Evolutionary conservation across 2,113 vertebrate genomes (phyloP), one percentile per base, ranked within the genome.

Genomic region (Notothenia rossii): DNA sequence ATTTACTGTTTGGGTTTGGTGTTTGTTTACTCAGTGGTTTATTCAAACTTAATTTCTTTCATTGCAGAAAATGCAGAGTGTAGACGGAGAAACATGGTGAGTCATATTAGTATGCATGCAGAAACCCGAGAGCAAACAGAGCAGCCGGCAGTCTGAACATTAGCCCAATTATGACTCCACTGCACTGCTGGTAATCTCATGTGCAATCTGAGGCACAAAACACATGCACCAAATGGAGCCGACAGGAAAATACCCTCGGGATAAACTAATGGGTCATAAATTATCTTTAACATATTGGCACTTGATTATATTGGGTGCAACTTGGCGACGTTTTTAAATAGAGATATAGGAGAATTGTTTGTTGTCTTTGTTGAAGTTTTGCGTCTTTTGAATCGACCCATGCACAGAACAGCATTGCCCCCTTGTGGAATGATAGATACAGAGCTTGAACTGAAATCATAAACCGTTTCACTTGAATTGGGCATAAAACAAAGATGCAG

Each of bases 391-490:
- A 56, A n/a, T 56, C 17, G 22, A 51, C 6, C 33, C 20, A 67
- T 46, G n/a, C 36, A 78, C 13, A 79, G 67, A 60, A 48, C 87
- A 86, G 75, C 80, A 85, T 66, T 50, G 89, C 93, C 92, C 86
- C 88, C 93, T 93, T 84, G 90, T 94, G 93, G 92, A 84, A 48
- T 65, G 22, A 18, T 54, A 67, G 50, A 46, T 20, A 75, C 15
- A 71, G 17, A 75, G 64, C 18, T 11, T 22, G 22, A 68, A 29
- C 2, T 36, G 20, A 17, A 49, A 64, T 43, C 8, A 62, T 4
- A 25, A 3, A 15, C 12, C 36, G 22, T 50, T 71, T 40, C 2
- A 10, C 2, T 36, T 8, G n/a, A 56, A 73, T 1, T n/a, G 45
- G 10, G 3, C 43, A 50, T 22, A 49, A 72, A 73, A 63, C 14